Evolutionary conservation across 2,888 invertebrate species (phyloP).

Genomic region (Drosophila mettleri): DNA sequence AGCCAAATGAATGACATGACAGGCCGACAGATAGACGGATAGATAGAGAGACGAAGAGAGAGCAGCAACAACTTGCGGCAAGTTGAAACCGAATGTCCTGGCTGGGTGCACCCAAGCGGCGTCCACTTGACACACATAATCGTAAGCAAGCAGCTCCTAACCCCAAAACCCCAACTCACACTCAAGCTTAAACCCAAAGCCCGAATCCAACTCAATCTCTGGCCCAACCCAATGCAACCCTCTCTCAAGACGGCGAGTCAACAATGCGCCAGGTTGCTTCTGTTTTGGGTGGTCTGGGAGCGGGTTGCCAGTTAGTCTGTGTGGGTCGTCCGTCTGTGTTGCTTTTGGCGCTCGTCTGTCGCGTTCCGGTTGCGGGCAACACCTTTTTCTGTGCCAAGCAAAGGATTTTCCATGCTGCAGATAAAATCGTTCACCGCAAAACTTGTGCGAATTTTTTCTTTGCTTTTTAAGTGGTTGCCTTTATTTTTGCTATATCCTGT

Average conservation of each 20-base stretch:
- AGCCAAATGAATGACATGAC: constrained; percentile 57
- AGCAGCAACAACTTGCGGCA: constrained; percentile 24
- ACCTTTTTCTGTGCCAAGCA: constrained; percentile 59
- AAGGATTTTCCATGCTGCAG: constrained; percentile 63
- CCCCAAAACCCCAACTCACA: not conserved
- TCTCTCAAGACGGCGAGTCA: constrained; percentile 61
- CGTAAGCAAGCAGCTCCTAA: constrained; percentile 10
- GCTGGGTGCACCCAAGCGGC: constrained; percentile 48
- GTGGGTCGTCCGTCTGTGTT: constrained; percentile 21
- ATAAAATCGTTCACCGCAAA: constrained; percentile 63
- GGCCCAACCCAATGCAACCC: not conserved
- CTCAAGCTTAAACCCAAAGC: not conserved
- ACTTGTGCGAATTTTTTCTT: constrained; percentile 44
- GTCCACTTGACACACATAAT: constrained; percentile 74
- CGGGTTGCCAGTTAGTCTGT: not conserved
- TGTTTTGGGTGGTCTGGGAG: constrained; percentile 3
- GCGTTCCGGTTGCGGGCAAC: constrained; percentile 68
- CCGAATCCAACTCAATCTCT: constrained; percentile 1
- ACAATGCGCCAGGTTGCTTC: constrained; percentile 55
- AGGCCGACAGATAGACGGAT: constrained; percentile 3
- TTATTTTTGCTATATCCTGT: constrained; percentile 15
- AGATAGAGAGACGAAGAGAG: not conserved
- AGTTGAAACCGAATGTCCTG: constrained; percentile 27
- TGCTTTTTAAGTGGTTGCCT: constrained; percentile 12
- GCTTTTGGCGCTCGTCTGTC: constrained; percentile 42